A percentile compares a stretch with the other conserved stretches of the same genome.
Conservation (phyloP, 2,888 invertebrate genomes). For the Spatulosminthurus flaviceps region DNA sequence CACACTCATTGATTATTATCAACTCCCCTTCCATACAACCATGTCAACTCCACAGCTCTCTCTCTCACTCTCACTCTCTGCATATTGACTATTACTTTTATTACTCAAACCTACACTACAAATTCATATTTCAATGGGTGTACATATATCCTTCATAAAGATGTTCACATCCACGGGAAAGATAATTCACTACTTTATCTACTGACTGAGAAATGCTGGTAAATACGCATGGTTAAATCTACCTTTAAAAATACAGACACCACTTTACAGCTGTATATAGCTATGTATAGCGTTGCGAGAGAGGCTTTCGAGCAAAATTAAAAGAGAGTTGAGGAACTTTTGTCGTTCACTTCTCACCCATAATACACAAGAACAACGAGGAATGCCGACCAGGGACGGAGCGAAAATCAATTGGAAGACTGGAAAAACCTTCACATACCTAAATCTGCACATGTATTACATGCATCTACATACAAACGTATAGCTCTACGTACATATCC, state of each 20-base stretch:
- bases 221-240: too few species aligned
- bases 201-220: too few species aligned
- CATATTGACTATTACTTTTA: neutral
- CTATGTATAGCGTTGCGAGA: neutral
- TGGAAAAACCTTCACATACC: neutral
- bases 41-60: neutral
- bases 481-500: too few species aligned
- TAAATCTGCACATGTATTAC: too few species aligned
- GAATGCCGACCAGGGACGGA: constrained; percentile 25
- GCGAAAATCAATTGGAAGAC: constrained; percentile 28
- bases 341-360: constrained; percentile 36
- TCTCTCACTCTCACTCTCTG: too few species aligned
- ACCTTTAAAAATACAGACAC: too few species aligned
- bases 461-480: too few species aligned
- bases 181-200: too few species aligned
- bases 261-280: neutral
- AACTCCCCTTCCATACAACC: constrained; percentile 31
- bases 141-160: too few species aligned
- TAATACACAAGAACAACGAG: constrained; percentile 25
- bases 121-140: constrained; percentile 21
- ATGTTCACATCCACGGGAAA: too few species aligned
- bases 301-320: constrained; percentile 12
- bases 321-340: constrained; percentile 31
- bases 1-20: constrained; percentile 42
- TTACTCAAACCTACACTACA: neutral